These are phyloP conservation scores for Crossocerus cetratus DNA, from an alignment of 2,888 invertebrate genomes.

Conservation along the genomic window DNA sequence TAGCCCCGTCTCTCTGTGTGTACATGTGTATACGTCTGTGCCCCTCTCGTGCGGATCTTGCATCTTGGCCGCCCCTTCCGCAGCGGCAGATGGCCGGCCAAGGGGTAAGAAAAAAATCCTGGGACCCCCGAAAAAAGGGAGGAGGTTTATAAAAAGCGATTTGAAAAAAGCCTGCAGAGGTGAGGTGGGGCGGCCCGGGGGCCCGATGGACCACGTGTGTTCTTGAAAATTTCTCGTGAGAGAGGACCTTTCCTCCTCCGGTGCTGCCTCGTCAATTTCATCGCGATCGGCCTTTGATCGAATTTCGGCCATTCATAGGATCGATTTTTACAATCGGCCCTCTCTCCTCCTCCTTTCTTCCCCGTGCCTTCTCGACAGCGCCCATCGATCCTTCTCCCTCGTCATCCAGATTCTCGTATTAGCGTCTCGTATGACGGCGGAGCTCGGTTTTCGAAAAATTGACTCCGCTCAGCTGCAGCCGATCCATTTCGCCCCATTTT, in stretches of 20 bases:
- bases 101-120: constrained; percentile 76
- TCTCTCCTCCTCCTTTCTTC: constrained; percentile 24
- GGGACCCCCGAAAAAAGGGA: constrained; percentile 64
- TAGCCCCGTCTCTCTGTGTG: constrained; percentile 20
- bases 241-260: constrained; percentile 30
- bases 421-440: constrained; percentile 42
- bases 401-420: constrained; percentile 43
- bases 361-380: not conserved
- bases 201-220: constrained; percentile 70
- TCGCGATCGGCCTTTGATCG: constrained; percentile 68
- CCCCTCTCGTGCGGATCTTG: constrained; percentile 65
- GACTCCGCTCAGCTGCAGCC: constrained; percentile 53
- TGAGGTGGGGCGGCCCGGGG: constrained; percentile 47
- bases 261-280: constrained; percentile 42
- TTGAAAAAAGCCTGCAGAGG: constrained; percentile 61
- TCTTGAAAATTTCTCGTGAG: constrained; percentile 64
- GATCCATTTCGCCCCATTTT: constrained; percentile 6
- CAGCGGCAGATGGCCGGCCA: constrained; percentile 79
- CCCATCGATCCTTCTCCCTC: constrained; percentile 20
- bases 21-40: constrained; percentile 9
- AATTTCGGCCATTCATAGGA: constrained; percentile 73
- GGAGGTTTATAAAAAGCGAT: constrained; percentile 74
- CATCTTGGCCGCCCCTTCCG: constrained; percentile 78
- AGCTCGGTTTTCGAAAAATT: constrained; percentile 41
- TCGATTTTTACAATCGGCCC: constrained; percentile 53